A percentile compares a stretch with the other conserved stretches of the same genome.
Conservation (phyloP, 2,797 vertebrate species). For the Dermochelys coriacea region DNA sequence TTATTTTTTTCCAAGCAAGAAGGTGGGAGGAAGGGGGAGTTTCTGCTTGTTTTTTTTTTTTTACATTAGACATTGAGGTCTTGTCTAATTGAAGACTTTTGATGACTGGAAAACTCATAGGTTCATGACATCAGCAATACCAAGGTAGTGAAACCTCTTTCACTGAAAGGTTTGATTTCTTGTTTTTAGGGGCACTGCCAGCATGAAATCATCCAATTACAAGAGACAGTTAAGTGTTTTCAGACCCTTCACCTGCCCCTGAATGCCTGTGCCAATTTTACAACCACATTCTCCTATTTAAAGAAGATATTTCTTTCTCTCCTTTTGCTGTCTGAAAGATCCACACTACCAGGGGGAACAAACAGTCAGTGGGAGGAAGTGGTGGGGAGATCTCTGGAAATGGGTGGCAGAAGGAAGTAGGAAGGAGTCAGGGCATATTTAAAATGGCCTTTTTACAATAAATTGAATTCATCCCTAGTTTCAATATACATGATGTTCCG, state of each 20-base stretch:
- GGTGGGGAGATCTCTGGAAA: background rate
- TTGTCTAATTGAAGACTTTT: conserved; percentile 12
- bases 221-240: background rate
- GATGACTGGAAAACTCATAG: conserved; percentile 3
- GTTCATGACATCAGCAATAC: conserved; percentile 26
- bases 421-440: background rate
- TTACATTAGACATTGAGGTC: background rate
- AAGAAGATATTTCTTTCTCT: background rate
- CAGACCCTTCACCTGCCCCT: background rate
- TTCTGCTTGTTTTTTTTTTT: background rate
- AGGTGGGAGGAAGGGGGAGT: background rate
- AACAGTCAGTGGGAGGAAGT: background rate
- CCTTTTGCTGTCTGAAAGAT: background rate
- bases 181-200: background rate
- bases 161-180: background rate
- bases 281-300: background rate
- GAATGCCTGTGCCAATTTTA: background rate
- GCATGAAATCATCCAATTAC: background rate
- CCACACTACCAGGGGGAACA: background rate
- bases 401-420: background rate
- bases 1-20: background rate
- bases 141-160: background rate
- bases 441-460: background rate
- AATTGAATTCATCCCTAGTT: background rate
- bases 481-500: background rate